Conservation (phyloP, 2,113 vertebrate genomes). For the Corapipo altera region DNA sequence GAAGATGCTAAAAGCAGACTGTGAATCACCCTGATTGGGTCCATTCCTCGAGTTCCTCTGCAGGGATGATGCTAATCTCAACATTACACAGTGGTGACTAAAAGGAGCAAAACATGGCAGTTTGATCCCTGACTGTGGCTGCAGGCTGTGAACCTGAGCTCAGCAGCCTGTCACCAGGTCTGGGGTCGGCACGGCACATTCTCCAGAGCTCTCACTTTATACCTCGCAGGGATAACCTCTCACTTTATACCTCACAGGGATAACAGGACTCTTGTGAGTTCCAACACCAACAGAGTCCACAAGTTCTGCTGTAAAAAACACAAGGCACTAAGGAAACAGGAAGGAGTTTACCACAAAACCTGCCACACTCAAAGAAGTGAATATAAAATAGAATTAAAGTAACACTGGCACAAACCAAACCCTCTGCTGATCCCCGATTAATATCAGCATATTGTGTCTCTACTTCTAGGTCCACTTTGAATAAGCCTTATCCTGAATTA, state of each 20-base stretch:
- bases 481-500: constrained; percentile 15
- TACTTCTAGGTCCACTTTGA: neutral
- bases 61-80: constrained; percentile 2
- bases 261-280: neutral
- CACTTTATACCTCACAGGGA: rapidly evolving
- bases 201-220: neutral
- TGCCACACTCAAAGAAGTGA: neutral
- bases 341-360: neutral
- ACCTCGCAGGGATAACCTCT: neutral
- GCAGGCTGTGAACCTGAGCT: neutral
- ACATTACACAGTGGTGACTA: constrained; percentile 20
- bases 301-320: neutral
- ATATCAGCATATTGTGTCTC: neutral
- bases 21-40: constrained; percentile 36
- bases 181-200: neutral
- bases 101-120: neutral
- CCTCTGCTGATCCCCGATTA: neutral
- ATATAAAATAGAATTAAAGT: neutral
- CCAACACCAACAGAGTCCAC: neutral
- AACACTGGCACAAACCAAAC: neutral
- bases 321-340: rapidly evolving
- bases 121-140: neutral
- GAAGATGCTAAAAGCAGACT: constrained; percentile 21
- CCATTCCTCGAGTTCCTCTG: constrained; percentile 55
- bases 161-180: neutral